Percentiles rank a stretch among this genome's conserved stretches.
Conservation (phyloP, 1,140 invertebrate species). For the Oncopeltus fasciatus region DNA sequence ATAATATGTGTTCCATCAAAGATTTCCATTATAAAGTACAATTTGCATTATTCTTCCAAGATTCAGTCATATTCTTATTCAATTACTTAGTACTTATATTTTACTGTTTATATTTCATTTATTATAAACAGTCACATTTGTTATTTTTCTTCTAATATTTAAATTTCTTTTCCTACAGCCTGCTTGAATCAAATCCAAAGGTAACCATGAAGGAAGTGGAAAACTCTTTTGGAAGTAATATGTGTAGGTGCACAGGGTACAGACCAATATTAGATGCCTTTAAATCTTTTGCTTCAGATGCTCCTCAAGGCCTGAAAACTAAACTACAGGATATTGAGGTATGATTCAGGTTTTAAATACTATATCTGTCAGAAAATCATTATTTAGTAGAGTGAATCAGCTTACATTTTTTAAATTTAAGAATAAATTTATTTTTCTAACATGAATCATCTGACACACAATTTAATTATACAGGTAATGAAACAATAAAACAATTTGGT, state of each 20-base stretch:
- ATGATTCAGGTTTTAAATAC: neutral
- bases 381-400: neutral
- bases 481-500: neutral
- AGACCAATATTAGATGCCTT: slow-evolving; percentile 70
- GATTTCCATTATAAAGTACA: neutral
- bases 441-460: neutral
- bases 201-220: slow-evolving; percentile 48
- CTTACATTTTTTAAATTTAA: neutral
- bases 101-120: neutral
- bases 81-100: neutral
- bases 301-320: slow-evolving; percentile 23
- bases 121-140: neutral
- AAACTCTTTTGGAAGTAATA: slow-evolving; percentile 62
- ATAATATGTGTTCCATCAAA: too few species aligned
- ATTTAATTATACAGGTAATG: neutral
- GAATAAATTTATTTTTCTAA: neutral
- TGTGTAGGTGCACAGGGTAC: slow-evolving; percentile 80
- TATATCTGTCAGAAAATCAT: neutral
- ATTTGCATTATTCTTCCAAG: neutral
- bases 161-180: slow-evolving; percentile 16
- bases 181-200: slow-evolving; percentile 18
- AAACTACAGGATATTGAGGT: slow-evolving; percentile 29
- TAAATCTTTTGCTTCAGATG: slow-evolving; percentile 33
- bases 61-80: neutral
- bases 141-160: neutral